phyloP scores from a whole-genome alignment of 1,140 invertebrate species.

The Euwallacea similis region DNA sequence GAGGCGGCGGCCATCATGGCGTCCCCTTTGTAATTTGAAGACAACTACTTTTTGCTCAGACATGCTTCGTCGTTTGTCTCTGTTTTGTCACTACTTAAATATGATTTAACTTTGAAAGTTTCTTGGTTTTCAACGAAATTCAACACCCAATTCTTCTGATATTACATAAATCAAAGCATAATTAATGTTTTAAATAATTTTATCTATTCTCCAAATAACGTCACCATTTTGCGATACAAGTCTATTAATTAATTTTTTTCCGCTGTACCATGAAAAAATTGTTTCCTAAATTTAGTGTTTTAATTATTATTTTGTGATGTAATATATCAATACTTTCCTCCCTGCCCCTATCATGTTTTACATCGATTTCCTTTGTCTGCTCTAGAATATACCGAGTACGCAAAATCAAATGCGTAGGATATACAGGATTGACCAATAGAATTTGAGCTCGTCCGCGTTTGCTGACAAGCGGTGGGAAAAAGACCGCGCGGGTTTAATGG shows the following conservation, averaged over 20 bases:
- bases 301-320: not conserved
- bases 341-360: too few relatives aligned
- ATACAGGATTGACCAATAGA: constrained; percentile 31
- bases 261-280: too few relatives aligned
- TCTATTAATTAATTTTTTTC: too few relatives aligned
- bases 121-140: not conserved
- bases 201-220: not conserved
- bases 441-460: not conserved
- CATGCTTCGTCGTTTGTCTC: too few relatives aligned
- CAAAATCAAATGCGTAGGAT: constrained; percentile 30
- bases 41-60: too few relatives aligned
- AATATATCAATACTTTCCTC: not conserved
- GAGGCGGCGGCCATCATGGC: constrained; percentile 9
- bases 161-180: not conserved
- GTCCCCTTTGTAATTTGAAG: not conserved
- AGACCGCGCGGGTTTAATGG: not conserved
- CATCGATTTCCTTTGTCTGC: not conserved
- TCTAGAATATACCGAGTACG: constrained; percentile 29
- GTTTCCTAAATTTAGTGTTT: too few relatives aligned
- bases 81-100: too few relatives aligned
- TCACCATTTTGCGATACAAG: not conserved
- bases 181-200: not conserved
- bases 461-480: not conserved
- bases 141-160: not conserved
- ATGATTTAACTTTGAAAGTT: too few relatives aligned